These are phyloP conservation scores for Otolemur garnettii DNA, from an alignment of 2,113 vertebrate genomes.

Conservation along the genomic window DNA sequence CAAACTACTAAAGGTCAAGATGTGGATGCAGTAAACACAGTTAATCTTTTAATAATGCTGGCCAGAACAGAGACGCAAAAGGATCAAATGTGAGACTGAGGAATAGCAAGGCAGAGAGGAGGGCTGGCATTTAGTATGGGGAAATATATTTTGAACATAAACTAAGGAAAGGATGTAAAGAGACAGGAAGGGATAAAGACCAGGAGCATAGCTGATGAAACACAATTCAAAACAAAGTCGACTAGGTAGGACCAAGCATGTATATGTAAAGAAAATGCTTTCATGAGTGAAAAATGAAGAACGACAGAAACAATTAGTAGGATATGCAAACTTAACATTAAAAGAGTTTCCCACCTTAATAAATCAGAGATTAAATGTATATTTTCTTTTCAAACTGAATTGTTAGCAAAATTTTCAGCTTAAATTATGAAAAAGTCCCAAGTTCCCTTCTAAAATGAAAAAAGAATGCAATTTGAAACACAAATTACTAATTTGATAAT, in stretches of 20 bases:
- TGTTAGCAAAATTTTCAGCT: slow-evolving; percentile 39
- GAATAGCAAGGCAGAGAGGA: neutral
- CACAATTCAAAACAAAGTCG: neutral
- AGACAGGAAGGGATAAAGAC: neutral
- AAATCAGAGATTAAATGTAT: neutral
- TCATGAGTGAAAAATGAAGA: neutral
- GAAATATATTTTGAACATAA: neutral
- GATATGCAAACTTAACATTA: neutral
- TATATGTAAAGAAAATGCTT: neutral
- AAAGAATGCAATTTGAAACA: slow-evolving; percentile 34
- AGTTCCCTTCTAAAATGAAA: slow-evolving; percentile 36
- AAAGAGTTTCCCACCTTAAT: neutral
- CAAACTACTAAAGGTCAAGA: neutral
- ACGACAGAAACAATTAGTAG: neutral
- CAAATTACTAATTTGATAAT: neutral
- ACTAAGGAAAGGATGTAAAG: neutral
- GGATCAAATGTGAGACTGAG: neutral
- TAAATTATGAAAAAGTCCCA: slow-evolving; percentile 45
- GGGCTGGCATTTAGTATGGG: neutral
- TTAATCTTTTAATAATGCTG: neutral
- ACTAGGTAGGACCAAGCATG: neutral
- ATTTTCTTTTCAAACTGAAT: slow-evolving; percentile 24
- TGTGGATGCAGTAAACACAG: neutral
- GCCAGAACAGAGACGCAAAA: neutral
- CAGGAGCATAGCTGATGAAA: neutral